A percentile compares a stretch with the other conserved stretches of the same genome.
Evolutionary conservation across 2,888 invertebrate species (phyloP).

Genomic region (Pterobdella sp.): DNA sequence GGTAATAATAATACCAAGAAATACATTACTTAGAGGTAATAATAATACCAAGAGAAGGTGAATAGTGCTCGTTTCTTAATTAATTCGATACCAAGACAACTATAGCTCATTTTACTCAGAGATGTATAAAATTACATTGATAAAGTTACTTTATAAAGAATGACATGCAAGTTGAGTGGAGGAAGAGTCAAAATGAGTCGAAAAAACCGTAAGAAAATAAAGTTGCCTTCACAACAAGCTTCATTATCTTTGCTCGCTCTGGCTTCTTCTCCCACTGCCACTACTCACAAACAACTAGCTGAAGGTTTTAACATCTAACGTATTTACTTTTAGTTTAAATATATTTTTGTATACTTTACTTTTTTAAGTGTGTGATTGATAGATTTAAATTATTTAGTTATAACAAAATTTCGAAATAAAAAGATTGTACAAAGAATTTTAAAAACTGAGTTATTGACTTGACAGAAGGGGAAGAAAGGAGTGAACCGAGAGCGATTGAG

Average conservation of each 20-base stretch:
- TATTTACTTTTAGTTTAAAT: no score
- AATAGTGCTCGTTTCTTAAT: no score
- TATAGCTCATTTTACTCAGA: no score
- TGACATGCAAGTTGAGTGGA: conserved; percentile 17
- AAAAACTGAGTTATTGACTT: neutral
- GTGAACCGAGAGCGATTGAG: neutral
- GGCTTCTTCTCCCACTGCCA: neutral
- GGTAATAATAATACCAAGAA: neutral
- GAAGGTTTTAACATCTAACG: no score
- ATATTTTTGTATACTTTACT: neutral
- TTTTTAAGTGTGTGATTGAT: no score
- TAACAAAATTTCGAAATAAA: neutral
- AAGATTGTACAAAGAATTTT: neutral
- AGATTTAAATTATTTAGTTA: neutral
- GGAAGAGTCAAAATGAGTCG: conserved; percentile 19
- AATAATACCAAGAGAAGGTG: no score
- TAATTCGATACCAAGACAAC: no score
- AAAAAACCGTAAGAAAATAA: conserved; percentile 22
- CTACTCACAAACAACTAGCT: neutral
- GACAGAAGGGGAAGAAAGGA: neutral
- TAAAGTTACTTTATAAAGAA: conserved; percentile 10
- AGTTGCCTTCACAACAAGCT: neutral
- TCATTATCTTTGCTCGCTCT: neutral
- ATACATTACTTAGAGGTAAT: neutral
- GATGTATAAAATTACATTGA: no score